A percentile compares a stretch with the other conserved stretches of the same genome.
Conservation (phyloP, 1,140 invertebrate genomes). For the Babylonia areolata region DNA sequence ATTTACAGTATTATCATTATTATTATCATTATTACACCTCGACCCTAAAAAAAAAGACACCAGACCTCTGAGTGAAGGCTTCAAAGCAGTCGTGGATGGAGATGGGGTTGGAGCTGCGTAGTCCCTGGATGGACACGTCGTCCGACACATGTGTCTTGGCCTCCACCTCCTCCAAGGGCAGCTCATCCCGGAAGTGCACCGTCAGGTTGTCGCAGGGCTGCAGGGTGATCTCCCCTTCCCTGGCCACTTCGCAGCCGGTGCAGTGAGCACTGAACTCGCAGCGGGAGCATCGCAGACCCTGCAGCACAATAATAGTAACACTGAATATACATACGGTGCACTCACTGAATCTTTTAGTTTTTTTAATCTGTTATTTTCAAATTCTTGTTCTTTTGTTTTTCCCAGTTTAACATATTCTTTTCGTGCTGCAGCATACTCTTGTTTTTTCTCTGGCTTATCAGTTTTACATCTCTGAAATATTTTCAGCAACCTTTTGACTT, state of each 20-base stretch:
- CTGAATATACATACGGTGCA: no score
- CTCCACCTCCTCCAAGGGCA: constrained; percentile 49
- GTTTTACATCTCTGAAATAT: no score
- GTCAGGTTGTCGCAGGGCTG: constrained; percentile 81
- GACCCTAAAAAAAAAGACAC: no score
- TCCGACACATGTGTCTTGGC: constrained; percentile 45
- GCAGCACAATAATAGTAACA: neutral
- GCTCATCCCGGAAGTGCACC: constrained; percentile 74
- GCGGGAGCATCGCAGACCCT: constrained; percentile 82
- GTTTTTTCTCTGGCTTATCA: no score
- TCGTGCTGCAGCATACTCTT: no score
- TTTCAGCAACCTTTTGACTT: no score
- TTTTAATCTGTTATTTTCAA: no score
- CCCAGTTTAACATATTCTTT: no score
- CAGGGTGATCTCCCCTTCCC: constrained; percentile 77
- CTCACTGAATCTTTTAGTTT: no score
- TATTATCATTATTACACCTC: no score
- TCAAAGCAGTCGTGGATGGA: constrained; percentile 83
- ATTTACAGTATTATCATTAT: no score
- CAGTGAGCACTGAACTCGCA: constrained; percentile 81
- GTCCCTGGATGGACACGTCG: constrained; percentile 74
- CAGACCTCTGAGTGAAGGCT: constrained; percentile 82
- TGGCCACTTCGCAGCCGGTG: constrained; percentile 80
- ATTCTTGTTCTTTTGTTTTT: no score
- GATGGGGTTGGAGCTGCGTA: constrained; percentile 77